phyloP scores from a whole-genome alignment of 64 coral and sea anemone genomes.

The Trachythela sp. region DNA sequence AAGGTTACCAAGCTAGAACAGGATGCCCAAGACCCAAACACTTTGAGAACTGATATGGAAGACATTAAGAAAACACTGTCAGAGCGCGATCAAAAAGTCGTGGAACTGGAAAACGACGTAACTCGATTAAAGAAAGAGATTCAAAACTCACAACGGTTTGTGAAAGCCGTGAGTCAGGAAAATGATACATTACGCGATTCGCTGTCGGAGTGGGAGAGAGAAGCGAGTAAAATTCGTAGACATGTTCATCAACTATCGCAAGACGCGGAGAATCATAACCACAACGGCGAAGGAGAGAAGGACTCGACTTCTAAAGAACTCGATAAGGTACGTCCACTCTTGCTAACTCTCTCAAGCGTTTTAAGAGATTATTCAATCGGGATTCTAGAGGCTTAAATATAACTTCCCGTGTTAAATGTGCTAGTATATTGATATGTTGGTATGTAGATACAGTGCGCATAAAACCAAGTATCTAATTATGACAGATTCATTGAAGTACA shows the following conservation, averaged over 20 bases:
- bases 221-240: not conserved
- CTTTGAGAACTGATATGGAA: not conserved
- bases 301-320: not conserved
- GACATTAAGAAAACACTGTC: not conserved
- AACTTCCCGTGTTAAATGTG: too few relatives aligned
- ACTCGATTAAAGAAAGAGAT: not conserved
- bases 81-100: not conserved
- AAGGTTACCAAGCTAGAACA: not conserved
- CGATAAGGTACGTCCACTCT: not conserved
- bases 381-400: not conserved
- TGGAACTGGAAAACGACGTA: not conserved
- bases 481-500: too few relatives aligned
- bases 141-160: conserved; percentile 9
- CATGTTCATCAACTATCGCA: not conserved
- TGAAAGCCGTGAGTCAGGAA: not conserved
- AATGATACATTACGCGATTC: not conserved
- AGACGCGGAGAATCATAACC: not conserved
- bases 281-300: not conserved
- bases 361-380: not conserved
- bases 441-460: too few relatives aligned
- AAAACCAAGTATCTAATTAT: too few relatives aligned
- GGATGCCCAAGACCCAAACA: not conserved
- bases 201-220: not conserved
- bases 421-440: too few relatives aligned
- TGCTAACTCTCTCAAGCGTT: not conserved